These are phyloP conservation scores for Pterostichus madidus DNA, from an alignment of 2,888 invertebrate species.

Conservation along the genomic window DNA sequence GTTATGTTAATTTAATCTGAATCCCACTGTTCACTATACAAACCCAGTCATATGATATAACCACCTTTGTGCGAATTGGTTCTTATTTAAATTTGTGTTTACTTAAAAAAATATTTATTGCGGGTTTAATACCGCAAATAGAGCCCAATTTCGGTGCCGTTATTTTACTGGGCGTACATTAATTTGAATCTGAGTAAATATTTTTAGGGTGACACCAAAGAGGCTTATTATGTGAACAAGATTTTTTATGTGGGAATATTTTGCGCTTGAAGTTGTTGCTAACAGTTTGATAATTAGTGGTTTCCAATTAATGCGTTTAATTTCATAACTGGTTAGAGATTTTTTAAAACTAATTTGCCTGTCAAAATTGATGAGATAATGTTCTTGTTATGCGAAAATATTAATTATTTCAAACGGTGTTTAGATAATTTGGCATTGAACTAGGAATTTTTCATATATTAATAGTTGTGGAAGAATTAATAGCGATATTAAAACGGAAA, in stretches of 20 bases:
- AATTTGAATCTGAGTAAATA: conserved; percentile 47
- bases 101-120: conserved; percentile 65
- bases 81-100: conserved; percentile 65
- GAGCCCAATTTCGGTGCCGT: conserved; percentile 12
- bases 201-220: conserved; percentile 27
- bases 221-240: conserved; percentile 35
- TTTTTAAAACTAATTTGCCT: conserved; percentile 10
- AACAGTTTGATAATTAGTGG: too few relatives aligned
- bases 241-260: conserved; percentile 19
- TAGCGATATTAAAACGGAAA: neutral
- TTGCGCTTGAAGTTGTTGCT: too few relatives aligned
- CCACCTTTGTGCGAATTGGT: conserved; percentile 46
- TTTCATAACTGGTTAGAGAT: too few relatives aligned
- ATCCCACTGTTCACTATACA: conserved; percentile 1
- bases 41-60: conserved; percentile 40
- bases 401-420: conserved; percentile 29
- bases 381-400: neutral
- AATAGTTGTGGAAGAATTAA: neutral
- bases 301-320: too few relatives aligned
- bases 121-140: conserved; percentile 43
- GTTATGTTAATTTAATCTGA: conserved; percentile 51
- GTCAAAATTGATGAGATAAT: conserved; percentile 39
- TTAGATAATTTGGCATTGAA: conserved; percentile 29
- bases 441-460: neutral
- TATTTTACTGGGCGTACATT: conserved; percentile 60